Evolutionary conservation across 2,113 vertebrate genomes (phyloP).

Genomic region (Globicephala melas): DNA sequence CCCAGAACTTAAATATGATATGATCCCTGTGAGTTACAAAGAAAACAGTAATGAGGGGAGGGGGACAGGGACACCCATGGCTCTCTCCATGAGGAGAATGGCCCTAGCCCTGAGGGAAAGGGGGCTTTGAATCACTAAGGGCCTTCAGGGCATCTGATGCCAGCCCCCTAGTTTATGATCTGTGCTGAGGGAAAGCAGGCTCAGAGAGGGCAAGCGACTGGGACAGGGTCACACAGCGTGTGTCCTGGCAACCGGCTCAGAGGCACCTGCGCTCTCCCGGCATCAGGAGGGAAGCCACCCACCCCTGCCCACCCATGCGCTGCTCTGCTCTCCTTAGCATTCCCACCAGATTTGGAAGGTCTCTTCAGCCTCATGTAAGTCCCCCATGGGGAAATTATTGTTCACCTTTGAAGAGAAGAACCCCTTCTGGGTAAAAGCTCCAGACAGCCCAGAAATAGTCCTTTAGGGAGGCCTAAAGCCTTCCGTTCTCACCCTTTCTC

Average conservation of each 20-base stretch:
- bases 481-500: not conserved
- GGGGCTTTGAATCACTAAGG: not conserved
- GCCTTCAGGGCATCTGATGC: not conserved
- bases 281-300: not conserved
- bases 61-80: not conserved
- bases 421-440: not conserved
- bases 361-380: conserved; percentile 97
- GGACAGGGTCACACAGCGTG: not conserved
- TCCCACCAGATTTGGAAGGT: conserved; percentile 91
- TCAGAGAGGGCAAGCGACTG: not conserved
- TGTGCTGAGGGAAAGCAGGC: not conserved
- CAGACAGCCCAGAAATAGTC: not conserved
- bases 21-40: not conserved
- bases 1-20: not conserved
- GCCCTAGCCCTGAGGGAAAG: not conserved
- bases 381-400: not conserved
- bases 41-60: not conserved
- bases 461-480: not conserved
- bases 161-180: not conserved
- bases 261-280: not conserved
- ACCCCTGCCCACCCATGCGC: rapidly evolving
- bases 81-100: not conserved
- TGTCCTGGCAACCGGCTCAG: not conserved
- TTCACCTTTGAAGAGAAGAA: not conserved
- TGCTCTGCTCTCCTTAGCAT: conserved; percentile 50